Conservation (phyloP, 2,888 invertebrate species). For the Pheosia tremula region DNA sequence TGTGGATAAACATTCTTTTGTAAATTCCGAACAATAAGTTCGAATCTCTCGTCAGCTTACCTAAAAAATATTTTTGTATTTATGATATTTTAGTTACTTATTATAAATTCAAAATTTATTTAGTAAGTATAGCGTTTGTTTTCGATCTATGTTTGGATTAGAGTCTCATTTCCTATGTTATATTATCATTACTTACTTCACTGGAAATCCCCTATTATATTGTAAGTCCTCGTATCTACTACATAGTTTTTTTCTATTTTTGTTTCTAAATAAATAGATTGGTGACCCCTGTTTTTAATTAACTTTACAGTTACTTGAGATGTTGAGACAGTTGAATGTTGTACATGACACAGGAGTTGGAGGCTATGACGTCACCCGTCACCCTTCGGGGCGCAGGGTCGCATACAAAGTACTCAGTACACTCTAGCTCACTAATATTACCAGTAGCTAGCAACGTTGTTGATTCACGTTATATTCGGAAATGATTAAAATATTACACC, state of each 20-base stretch:
- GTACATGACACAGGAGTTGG: constrained; percentile 41
- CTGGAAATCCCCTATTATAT: too few relatives aligned
- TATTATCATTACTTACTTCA: too few relatives aligned
- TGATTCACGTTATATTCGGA: background rate
- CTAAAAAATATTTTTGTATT: constrained; percentile 4
- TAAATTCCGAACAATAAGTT: constrained; percentile 8
- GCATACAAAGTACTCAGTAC: constrained; percentile 38
- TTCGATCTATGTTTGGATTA: background rate
- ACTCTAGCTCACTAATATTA: constrained; percentile 37
- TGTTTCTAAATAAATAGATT: background rate
- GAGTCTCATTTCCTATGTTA: too few relatives aligned
- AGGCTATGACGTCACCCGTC: constrained; percentile 39
- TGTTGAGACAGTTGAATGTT: constrained; percentile 38
- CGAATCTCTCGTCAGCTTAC: constrained; percentile 6
- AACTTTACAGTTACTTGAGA: constrained; percentile 42
- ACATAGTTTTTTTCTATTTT: too few relatives aligned
- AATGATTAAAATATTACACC: too few relatives aligned
- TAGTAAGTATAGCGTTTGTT: background rate
- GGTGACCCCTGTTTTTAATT: constrained; percentile 24
- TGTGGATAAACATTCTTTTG: constrained; percentile 7
- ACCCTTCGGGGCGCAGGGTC: constrained; percentile 40
- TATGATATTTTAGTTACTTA: background rate
- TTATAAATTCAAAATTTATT: background rate
- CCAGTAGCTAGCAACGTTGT: constrained; percentile 46
- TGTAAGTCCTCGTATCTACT: too few relatives aligned